phyloP scores from a whole-genome alignment of 1,140 invertebrate species.

The Proctacanthus coquilletti region DNA sequence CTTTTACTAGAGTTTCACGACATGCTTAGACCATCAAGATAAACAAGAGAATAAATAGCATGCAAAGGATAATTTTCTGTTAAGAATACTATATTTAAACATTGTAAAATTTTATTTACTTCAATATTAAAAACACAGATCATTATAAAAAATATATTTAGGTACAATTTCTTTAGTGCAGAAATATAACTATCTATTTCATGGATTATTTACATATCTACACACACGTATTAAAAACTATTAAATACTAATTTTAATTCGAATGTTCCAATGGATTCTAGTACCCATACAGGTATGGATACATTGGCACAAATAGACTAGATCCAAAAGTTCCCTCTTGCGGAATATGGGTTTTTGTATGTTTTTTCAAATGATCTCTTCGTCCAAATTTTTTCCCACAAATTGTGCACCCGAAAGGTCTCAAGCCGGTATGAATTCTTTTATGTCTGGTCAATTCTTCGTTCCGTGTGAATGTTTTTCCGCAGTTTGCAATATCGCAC shows the following conservation, averaged over 20 bases:
- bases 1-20: no score
- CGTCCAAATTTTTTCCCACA: conserved; percentile 81
- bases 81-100: no score
- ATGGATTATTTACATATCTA: no score
- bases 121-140: background rate
- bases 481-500: conserved; percentile 68
- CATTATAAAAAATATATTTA: background rate
- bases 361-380: conserved; percentile 77
- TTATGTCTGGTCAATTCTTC: conserved; percentile 85
- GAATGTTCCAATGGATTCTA: conserved; percentile 4
- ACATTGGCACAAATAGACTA: conserved; percentile 27
- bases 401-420: conserved; percentile 60
- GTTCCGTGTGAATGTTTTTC: conserved; percentile 82
- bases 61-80: no score
- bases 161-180: background rate
- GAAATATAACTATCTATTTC: no score
- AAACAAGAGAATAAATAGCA: no score
- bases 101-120: background rate
- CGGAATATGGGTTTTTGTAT: conserved; percentile 36
- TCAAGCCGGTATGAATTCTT: conserved; percentile 71
- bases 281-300: conserved; percentile 28
- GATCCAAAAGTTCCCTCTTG: conserved; percentile 23
- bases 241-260: background rate
- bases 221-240: background rate
- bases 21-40: no score